Percentiles rank a stretch among this genome's conserved stretches.
phyloP scores from a whole-genome alignment of 2,113 vertebrate species.

The Channa maculata region DNA sequence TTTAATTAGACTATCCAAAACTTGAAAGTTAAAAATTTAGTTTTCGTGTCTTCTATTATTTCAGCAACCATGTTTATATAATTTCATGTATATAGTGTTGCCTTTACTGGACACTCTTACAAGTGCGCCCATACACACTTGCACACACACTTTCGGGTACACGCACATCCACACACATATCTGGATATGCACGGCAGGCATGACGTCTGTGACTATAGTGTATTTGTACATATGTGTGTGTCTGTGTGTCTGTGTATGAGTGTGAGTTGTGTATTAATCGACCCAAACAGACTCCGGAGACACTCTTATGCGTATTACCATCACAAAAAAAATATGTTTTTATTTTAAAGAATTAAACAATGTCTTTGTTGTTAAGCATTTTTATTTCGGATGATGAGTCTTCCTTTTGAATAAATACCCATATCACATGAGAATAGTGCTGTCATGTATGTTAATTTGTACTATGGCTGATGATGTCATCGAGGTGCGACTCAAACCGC shows the following conservation, averaged over 20 bases:
- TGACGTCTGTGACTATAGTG: conserved; percentile 54
- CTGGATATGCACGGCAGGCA: conserved; percentile 67
- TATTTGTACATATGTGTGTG: conserved; percentile 66
- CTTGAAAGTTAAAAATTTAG: conserved; percentile 72
- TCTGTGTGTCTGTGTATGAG: conserved; percentile 68
- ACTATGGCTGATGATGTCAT: conserved; percentile 77
- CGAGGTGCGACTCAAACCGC: conserved; percentile 54
- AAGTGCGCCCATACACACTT: conserved; percentile 54
- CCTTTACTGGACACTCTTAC: conserved; percentile 73
- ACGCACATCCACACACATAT: conserved; percentile 61
- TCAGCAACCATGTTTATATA: conserved; percentile 66
- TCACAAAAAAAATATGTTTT: conserved; percentile 50
- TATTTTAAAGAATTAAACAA: conserved; percentile 53
- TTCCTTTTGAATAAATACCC: conserved; percentile 85
- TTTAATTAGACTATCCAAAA: conserved; percentile 68
- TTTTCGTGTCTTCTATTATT: conserved; percentile 66
- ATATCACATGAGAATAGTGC: conserved; percentile 77
- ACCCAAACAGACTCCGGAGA: conserved; percentile 72
- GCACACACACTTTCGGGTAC: conserved; percentile 56
- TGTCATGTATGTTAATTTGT: conserved; percentile 78
- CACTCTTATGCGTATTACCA: conserved; percentile 62
- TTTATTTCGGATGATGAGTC: conserved; percentile 80
- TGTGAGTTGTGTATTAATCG: conserved; percentile 65
- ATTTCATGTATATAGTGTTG: conserved; percentile 83
- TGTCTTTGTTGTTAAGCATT: conserved; percentile 52